Base-by-base conservation (phyloP, 2,888 invertebrate species). In the Caenorhabditis sp. region DNA sequence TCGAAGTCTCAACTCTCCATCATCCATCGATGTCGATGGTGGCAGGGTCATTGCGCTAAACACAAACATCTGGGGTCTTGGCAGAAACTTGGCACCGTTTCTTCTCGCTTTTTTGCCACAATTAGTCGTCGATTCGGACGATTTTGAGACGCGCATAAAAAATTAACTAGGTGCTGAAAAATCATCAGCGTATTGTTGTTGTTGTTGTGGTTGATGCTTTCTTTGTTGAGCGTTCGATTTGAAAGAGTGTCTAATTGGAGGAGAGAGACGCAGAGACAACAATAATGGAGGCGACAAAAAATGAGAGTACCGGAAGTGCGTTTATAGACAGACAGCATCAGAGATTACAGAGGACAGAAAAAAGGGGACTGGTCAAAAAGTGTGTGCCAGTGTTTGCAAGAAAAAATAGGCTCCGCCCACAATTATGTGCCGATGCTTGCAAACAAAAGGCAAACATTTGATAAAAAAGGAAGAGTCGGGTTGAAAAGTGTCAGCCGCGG, bases 41-140 rank as follows among this genome's bases (percentile, higher is more conserved):
- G 73, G 68, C 65, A 73, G 23, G n/a, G 68, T 73, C 73, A 69
- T 73, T 51, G 73, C 73, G 58, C 68, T 65, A 54, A 73, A 73
- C 31, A 73, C 73, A 19, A 73, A 68, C 73, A 73, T 73, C 59
- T 64, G 51, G 0, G 23, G 21, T 55, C 27, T 5, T n/a, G 58
- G 37, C 24, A 59, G 59, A 12, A 57, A n/a, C n/a, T n/a, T n/a
- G n/a, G n/a, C n/a, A n/a, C n/a, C n/a, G 60, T 21, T 36, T 67
- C 51, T 37, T 64, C 43, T 50, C 12, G 53, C 4, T 10, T 8
- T 1, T 10, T 19, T 53, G 4, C 50, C 14, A 14, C 53, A 8
- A 23, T 4, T 6, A 53, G 8, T 23, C 21, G 4, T 3, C 6
- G 10, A 21, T 1, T 53, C 53, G n/a, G n/a, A n/a, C 21, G 53